These are phyloP conservation scores for Lasaia peninsularis DNA, from an alignment of 1,140 invertebrate species.

Conservation along the genomic window DNA sequence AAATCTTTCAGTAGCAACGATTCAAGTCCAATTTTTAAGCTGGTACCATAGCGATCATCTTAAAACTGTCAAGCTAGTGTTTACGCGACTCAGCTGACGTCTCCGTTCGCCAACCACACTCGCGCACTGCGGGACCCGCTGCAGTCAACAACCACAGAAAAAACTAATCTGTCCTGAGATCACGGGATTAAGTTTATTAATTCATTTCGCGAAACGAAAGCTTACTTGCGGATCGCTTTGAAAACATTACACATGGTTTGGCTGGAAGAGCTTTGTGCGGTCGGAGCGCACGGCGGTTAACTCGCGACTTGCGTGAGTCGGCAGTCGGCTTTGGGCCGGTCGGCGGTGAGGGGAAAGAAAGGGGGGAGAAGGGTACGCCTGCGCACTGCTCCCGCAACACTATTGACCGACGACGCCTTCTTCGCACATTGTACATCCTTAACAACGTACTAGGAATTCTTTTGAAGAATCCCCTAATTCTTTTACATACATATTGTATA, in stretches of 20 bases:
- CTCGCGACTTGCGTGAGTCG: constrained; percentile 69
- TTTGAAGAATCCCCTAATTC: constrained; percentile 68
- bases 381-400: constrained; percentile 61
- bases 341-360: constrained; percentile 39
- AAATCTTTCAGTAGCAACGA: constrained; percentile 32
- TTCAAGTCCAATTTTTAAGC: constrained; percentile 37
- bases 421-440: constrained; percentile 74
- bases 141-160: constrained; percentile 73
- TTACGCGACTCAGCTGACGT: constrained; percentile 73
- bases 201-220: constrained; percentile 47
- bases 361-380: constrained; percentile 51
- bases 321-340: constrained; percentile 35
- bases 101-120: constrained; percentile 66
- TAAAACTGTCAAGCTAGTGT: constrained; percentile 51
- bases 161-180: constrained; percentile 54
- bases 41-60: constrained; percentile 48
- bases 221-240: constrained; percentile 50
- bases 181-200: constrained; percentile 35
- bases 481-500: constrained; percentile 27
- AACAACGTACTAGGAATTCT: constrained; percentile 68
- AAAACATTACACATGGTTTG: constrained; percentile 69
- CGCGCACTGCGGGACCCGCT: constrained; percentile 72
- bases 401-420: constrained; percentile 76
- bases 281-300: constrained; percentile 64
- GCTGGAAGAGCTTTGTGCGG: constrained; percentile 45